Base-by-base conservation (phyloP, 2,888 invertebrate species). In the Gonocerus acuteangulatus region DNA sequence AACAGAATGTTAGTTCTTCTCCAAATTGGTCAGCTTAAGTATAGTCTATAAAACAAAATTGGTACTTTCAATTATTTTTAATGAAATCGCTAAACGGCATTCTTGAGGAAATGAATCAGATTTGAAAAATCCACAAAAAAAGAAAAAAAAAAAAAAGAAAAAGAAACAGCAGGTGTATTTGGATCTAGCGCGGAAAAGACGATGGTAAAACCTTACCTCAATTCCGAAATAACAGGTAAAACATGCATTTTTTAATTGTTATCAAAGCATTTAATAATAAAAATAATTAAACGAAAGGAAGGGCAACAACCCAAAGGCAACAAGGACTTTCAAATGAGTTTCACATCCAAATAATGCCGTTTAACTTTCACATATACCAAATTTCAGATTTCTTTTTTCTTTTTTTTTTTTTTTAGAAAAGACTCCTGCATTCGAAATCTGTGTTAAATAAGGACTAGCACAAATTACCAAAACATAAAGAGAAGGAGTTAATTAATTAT, bases 1-100 rank as follows among this genome's bases (percentile, higher is more conserved):
- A 64, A 62, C 59, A 64, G 62, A 62, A 62, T 47, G 62, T 62
- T 62, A 62, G 60, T 62, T 48, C 39, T 59, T 59, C 48, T 57
- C 57, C 47, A 57, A 57, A 57, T 57, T 57, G 44, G 32, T 47
- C 45, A 47, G 57, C 47, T 42, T 57, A 57, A 44, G 34, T 42
- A 57, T 57, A 57, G 45, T 47, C 19, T 27, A n/a, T n/a, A n/a
- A n/a, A n/a, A n/a, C n/a, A n/a, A n/a, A n/a, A n/a, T n/a, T n/a
- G n/a, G n/a, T n/a, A n/a, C n/a, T n/a, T n/a, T n/a, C n/a, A n/a
- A n/a, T n/a, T n/a, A 45, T 45, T 27, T 22, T 54, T 54, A 39
- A 39, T 21, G 19, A 39, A 39, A 45, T 47, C 18, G 57, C 47
- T 57, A 57, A 57, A 57, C 57, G 57, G 57, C 57, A 57, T 57